Conservation (phyloP, 2,113 vertebrate species). For the Salvelinus fontinalis region DNA sequence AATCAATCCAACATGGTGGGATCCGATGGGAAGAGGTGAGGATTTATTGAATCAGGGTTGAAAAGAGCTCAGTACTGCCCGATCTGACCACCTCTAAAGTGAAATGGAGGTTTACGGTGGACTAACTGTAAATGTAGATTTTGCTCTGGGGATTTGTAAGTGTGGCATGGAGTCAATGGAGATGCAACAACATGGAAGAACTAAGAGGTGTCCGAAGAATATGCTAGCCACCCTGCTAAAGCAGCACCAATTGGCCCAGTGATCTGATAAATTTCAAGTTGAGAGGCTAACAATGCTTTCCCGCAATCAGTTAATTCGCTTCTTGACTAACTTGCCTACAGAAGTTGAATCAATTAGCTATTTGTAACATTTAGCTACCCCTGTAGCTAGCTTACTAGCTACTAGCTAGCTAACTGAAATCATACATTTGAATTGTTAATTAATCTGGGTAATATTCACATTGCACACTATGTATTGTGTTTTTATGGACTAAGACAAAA, state of each 20-base stretch:
- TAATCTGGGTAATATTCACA: neutral
- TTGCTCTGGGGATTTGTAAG: neutral
- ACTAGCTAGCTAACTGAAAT: neutral
- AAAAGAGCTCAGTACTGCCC: slow-evolving; percentile 18
- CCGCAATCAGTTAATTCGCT: too few species aligned
- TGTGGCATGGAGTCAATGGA: neutral
- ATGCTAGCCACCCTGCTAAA: neutral
- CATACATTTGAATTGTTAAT: too few species aligned
- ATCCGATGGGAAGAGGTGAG: slow-evolving; percentile 46
- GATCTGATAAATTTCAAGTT: neutral
- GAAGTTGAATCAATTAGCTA: too few species aligned
- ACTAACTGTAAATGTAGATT: neutral
- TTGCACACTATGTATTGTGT: neutral
- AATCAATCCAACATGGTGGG: slow-evolving; percentile 48
- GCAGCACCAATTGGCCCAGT: neutral
- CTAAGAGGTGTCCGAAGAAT: neutral
- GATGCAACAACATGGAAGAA: neutral
- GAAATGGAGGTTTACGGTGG: neutral
- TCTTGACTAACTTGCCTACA: too few species aligned
- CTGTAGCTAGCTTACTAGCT: too few species aligned
- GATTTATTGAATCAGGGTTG: slow-evolving; percentile 69
- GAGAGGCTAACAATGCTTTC: neutral
- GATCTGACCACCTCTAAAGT: neutral
- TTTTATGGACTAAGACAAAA: neutral
- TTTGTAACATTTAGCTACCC: neutral